Conservation (phyloP, 2,797 vertebrate genomes). For the Paramormyrops hopkinsi region DNA sequence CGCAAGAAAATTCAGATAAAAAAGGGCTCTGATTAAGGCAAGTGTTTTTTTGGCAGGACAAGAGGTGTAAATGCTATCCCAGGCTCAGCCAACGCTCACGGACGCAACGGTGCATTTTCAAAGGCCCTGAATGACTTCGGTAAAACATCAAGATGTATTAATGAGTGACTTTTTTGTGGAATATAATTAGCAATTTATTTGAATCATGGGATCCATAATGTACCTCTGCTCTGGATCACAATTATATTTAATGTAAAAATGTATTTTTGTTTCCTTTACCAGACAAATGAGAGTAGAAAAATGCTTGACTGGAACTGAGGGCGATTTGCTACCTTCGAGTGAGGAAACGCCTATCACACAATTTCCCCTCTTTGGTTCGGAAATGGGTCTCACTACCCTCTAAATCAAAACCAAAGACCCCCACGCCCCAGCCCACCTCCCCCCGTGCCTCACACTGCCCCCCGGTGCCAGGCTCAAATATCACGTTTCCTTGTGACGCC, state of each 20-base stretch:
- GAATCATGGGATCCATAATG: not conserved
- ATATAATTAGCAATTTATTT: not conserved
- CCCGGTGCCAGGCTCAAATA: not conserved
- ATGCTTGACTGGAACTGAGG: not conserved
- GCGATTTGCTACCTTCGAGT: not conserved
- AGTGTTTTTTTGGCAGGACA: not conserved
- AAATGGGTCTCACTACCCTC: not conserved
- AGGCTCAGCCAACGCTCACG: not conserved
- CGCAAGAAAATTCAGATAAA: not conserved
- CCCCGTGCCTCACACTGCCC: not conserved
- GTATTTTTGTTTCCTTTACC: not conserved
- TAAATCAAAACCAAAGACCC: not conserved
- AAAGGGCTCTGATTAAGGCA: not conserved
- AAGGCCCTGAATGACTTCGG: not conserved
- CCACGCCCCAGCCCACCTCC: too few relatives aligned
- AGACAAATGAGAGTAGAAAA: not conserved
- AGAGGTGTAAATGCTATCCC: not conserved
- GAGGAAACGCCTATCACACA: not conserved
- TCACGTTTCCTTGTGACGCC: not conserved
- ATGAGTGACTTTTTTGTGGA: not conserved
- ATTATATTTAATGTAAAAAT: not conserved
- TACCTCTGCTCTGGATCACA: not conserved
- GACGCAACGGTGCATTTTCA: not conserved
- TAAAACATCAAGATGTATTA: not conserved
- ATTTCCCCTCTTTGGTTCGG: not conserved